These are phyloP conservation scores for Silurus glanis DNA, from an alignment of 2,113 vertebrate species.

Conservation along the genomic window DNA sequence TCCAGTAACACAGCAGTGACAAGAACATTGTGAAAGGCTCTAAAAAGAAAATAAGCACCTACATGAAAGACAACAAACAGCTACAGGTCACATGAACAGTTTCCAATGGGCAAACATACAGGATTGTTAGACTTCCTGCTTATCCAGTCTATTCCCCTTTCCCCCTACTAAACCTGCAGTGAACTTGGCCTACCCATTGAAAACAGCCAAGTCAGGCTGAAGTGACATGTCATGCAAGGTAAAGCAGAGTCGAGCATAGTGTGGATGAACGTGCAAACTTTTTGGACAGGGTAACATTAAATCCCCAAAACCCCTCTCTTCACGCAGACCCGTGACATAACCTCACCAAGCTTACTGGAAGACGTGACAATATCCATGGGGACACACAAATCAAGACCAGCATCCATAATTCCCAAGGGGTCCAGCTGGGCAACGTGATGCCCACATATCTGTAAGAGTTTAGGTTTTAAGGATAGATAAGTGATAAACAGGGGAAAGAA, in stretches of 20 bases:
- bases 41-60: neutral
- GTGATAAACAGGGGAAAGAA: conserved; percentile 23
- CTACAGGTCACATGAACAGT: neutral
- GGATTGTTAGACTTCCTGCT: neutral
- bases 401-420: conserved; percentile 87
- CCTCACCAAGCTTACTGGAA: conserved; percentile 90
- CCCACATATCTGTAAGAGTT: conserved; percentile 81
- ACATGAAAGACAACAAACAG: neutral
- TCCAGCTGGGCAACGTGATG: conserved; percentile 88
- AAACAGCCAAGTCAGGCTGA: conserved; percentile 9
- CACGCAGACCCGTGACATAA: conserved; percentile 43
- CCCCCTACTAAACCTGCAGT: neutral
- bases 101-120: conserved; percentile 40
- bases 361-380: conserved; percentile 87
- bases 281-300: neutral
- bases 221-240: conserved; percentile 33
- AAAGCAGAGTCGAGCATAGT: neutral
- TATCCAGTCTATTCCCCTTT: neutral
- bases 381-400: conserved; percentile 85
- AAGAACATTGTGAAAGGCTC: neutral
- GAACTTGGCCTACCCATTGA: conserved; percentile 42
- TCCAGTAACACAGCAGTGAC: neutral
- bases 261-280: neutral
- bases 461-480: conserved; percentile 45
- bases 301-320: neutral